Evolutionary conservation across 2,113 vertebrate species (phyloP).

Genomic region (Lutjanus erythropterus): DNA sequence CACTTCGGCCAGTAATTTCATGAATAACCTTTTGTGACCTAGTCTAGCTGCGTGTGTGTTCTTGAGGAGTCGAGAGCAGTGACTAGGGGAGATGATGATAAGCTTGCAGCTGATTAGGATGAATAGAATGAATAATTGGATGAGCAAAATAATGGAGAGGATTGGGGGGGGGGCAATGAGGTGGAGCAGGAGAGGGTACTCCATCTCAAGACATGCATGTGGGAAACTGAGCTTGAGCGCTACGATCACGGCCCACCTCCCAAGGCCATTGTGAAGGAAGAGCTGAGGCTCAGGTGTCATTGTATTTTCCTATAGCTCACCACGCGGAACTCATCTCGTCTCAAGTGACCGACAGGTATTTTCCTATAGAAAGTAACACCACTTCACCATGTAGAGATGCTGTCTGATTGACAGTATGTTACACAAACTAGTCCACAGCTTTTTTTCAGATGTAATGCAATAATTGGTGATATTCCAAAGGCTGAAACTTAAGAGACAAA

Average conservation of each 20-base stretch:
- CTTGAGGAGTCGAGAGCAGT: constrained; percentile 41
- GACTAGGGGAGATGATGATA: constrained; percentile 43
- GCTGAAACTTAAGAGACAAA: background rate
- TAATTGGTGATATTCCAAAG: background rate
- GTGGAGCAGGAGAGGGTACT: constrained; percentile 49
- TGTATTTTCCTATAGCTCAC: constrained; percentile 78
- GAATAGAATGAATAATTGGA: constrained; percentile 72
- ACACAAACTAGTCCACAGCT: background rate
- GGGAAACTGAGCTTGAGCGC: constrained; percentile 68
- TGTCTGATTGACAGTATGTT: constrained; percentile 10
- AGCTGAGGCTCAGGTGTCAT: constrained; percentile 72
- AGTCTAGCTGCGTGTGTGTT: constrained; percentile 31
- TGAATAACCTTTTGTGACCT: constrained; percentile 51
- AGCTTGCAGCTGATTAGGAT: constrained; percentile 61
- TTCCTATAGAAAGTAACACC: constrained; percentile 69
- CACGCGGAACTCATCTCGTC: constrained; percentile 59
- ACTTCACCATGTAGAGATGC: constrained; percentile 15
- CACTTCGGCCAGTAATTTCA: constrained; percentile 19
- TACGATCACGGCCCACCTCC: constrained; percentile 63
- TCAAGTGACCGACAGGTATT: constrained; percentile 77
- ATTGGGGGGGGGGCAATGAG: constrained; percentile 54
- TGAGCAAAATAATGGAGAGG: constrained; percentile 66
- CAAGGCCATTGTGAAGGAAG: constrained; percentile 76
- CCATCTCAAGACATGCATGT: constrained; percentile 61
- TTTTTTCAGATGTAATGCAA: background rate